These are phyloP conservation scores for Bathynomus jamesi DNA, from an alignment of 1,140 invertebrate genomes.

Conservation along the genomic window DNA sequence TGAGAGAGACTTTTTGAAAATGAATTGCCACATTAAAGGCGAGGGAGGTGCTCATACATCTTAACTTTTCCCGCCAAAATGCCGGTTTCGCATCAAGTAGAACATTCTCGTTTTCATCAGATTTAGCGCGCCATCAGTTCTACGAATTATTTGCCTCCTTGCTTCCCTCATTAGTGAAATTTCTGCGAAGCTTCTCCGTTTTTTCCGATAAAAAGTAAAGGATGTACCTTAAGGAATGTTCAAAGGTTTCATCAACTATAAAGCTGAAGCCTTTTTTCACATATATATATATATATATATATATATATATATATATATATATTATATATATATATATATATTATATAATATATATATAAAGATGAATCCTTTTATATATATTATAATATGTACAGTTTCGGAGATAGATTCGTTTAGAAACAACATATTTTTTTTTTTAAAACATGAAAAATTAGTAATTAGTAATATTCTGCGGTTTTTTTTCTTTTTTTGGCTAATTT, in stretches of 20 bases:
- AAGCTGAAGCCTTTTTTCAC: neutral
- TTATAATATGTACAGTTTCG: neutral
- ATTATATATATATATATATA: constrained; percentile 1
- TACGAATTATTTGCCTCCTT: neutral
- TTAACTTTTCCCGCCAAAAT: constrained; percentile 25
- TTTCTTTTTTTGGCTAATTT: too few species aligned
- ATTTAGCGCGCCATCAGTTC: neutral
- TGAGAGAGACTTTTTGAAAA: constrained; percentile 26
- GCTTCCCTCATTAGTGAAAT: constrained; percentile 1
- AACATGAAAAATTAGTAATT: too few species aligned
- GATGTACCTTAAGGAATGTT: neutral
- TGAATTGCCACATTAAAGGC: constrained; percentile 28
- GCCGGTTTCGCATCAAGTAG: constrained; percentile 16
- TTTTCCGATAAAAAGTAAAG: neutral
- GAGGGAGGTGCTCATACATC: constrained; percentile 19
- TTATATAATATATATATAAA: neutral
- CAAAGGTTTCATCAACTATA: neutral
- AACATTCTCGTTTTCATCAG: neutral
- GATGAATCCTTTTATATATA: neutral
- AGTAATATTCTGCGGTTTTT: too few species aligned
- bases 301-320: constrained; percentile 6
- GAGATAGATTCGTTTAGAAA: neutral
- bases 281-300: constrained; percentile 2
- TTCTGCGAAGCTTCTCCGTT: neutral
- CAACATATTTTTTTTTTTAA: too few species aligned